Conservation (phyloP, 2,113 vertebrate genomes). For the Crotalus horridus region DNA sequence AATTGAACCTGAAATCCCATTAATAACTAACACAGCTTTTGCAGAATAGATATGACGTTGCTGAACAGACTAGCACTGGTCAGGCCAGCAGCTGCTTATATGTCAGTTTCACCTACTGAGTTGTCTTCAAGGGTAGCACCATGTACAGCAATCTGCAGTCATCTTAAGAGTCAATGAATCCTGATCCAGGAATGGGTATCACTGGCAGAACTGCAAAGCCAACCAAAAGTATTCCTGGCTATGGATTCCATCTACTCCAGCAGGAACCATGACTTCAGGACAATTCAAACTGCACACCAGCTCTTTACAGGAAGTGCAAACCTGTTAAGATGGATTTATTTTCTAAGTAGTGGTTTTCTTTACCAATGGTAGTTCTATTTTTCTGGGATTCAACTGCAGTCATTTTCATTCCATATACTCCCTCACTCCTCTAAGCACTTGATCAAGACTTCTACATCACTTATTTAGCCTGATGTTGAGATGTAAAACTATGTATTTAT, state of each 20-base stretch:
- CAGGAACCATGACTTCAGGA: background rate
- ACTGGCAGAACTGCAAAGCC: background rate
- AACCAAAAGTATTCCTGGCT: background rate
- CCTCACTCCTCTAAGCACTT: background rate
- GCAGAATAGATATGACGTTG: background rate
- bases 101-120: background rate
- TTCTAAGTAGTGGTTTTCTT: background rate
- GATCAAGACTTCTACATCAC: background rate
- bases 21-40: background rate
- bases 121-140: background rate
- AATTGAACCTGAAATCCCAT: background rate
- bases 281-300: background rate
- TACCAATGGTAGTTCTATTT: background rate
- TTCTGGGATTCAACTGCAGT: background rate
- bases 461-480: background rate
- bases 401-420: background rate
- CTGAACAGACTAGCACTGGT: background rate
- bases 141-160: background rate
- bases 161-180: background rate
- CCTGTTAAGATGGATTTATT: background rate
- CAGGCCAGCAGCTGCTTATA: background rate
- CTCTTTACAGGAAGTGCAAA: background rate
- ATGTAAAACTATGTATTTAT: background rate
- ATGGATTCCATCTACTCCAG: background rate
- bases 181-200: background rate